A percentile compares a stretch with the other conserved stretches of the same genome.
Conservation (phyloP, 2,113 vertebrate species). For the Dissostichus mawsoni region DNA sequence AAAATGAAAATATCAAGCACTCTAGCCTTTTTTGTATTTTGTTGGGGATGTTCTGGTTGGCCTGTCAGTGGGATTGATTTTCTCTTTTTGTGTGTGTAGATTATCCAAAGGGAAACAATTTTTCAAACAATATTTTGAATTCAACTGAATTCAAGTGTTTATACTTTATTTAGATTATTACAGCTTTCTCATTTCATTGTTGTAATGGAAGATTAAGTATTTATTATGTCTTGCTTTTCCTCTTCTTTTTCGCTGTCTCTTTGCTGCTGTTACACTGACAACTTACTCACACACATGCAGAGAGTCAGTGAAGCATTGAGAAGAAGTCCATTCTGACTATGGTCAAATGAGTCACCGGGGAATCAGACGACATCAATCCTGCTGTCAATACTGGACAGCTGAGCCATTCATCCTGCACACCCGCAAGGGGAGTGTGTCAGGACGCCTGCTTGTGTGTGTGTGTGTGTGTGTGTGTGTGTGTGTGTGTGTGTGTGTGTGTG, state of each 20-base stretch:
- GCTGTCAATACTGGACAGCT: conserved; percentile 61
- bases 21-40: not conserved
- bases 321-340: conserved; percentile 58
- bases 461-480: not conserved
- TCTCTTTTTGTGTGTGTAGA: not conserved
- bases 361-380: conserved; percentile 69
- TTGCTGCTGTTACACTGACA: too few relatives aligned
- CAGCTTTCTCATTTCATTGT: too few relatives aligned
- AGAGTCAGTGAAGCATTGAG: conserved; percentile 48
- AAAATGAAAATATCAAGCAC: not conserved
- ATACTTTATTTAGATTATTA: too few relatives aligned
- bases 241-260: too few relatives aligned
- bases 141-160: too few relatives aligned
- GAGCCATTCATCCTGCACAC: conserved; percentile 61
- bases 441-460: not conserved
- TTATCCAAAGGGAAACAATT: not conserved
- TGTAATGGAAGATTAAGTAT: too few relatives aligned
- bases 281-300: not conserved
- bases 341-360: conserved; percentile 72
- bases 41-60: not conserved
- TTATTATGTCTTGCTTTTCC: not conserved
- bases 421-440: conserved; percentile 21
- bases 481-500: not conserved
- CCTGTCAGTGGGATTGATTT: not conserved
- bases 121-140: too few relatives aligned